Percentiles rank a stretch among this genome's conserved stretches.
Conservation (phyloP, 2,113 vertebrate species). For the Nycticebus coucang region DNA sequence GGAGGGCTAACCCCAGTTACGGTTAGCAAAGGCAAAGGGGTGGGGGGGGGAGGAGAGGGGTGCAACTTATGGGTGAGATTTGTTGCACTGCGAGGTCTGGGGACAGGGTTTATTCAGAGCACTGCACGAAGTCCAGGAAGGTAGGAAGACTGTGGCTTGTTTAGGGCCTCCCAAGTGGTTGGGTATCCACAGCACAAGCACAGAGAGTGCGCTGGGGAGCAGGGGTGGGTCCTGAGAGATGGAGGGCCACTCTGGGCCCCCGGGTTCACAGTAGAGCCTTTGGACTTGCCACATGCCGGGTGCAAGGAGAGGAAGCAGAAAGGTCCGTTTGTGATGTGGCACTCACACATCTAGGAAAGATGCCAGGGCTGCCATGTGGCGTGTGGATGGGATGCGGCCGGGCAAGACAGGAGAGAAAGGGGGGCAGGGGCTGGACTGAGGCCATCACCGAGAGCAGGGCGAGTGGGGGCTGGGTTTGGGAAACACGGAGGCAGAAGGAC, state of each 20-base stretch:
- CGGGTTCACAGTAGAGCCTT: neutral
- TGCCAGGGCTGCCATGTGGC: neutral
- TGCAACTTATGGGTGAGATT: neutral
- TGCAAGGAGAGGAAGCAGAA: neutral
- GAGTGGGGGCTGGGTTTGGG: neutral
- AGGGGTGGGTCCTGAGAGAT: neutral
- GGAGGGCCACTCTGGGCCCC: neutral
- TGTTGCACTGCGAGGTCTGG: too few relatives aligned
- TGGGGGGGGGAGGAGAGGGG: too few relatives aligned
- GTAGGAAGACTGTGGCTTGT: neutral
- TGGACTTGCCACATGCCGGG: neutral
- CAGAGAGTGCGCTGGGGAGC: neutral
- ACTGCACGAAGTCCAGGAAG: neutral
- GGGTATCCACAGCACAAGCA: neutral
- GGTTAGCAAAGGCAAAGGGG: neutral
- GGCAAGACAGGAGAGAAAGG: neutral
- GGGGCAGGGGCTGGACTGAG: neutral
- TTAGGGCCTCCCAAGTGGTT: neutral
- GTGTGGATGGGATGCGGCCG: neutral
- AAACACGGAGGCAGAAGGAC: neutral
- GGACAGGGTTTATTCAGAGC: neutral
- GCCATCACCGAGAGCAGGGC: neutral
- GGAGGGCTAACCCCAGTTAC: neutral
- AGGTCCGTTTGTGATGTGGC: neutral
- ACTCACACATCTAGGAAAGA: neutral